These are phyloP conservation scores for Pilophorus perplexus DNA, from an alignment of 2,888 invertebrate genomes.

Conservation along the genomic window DNA sequence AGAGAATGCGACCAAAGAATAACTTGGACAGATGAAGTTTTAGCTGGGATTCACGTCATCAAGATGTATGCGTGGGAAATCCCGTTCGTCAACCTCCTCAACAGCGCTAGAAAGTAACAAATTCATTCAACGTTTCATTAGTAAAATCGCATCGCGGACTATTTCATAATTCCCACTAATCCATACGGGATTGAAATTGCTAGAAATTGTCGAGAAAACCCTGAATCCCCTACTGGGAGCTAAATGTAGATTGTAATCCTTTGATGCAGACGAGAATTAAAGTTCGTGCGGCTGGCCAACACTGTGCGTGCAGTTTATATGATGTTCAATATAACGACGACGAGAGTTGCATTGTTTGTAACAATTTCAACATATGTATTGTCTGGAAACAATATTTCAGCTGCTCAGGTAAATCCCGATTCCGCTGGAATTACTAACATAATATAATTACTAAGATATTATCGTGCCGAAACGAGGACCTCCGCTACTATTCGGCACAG, in stretches of 20 bases:
- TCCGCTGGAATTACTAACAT: no score
- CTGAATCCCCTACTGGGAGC: no score
- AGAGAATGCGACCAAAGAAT: constrained; percentile 84
- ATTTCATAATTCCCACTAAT: no score
- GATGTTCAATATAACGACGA: constrained; percentile 66
- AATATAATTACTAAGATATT: no score
- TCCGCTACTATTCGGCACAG: no score
- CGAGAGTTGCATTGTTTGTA: constrained; percentile 68
- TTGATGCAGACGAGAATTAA: constrained; percentile 53
- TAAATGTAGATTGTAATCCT: no score
- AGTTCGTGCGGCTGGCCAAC: constrained; percentile 62
- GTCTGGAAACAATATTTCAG: constrained; percentile 43
- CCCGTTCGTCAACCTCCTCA: constrained; percentile 69
- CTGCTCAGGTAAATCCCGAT: constrained; percentile 48
- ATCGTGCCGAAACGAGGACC: no score
- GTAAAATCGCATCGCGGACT: no score
- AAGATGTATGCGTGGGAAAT: constrained; percentile 88
- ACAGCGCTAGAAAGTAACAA: constrained; percentile 66
- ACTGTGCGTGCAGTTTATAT: constrained; percentile 60
- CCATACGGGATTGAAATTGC: no score
- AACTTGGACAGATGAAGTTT: constrained; percentile 90
- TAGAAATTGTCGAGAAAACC: no score
- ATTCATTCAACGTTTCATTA: constrained; percentile 44
- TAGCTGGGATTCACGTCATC: constrained; percentile 86
- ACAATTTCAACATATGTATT: constrained; percentile 62